phyloP scores from a whole-genome alignment of 1,140 invertebrate genomes.

The Nixonia krombeini region DNA sequence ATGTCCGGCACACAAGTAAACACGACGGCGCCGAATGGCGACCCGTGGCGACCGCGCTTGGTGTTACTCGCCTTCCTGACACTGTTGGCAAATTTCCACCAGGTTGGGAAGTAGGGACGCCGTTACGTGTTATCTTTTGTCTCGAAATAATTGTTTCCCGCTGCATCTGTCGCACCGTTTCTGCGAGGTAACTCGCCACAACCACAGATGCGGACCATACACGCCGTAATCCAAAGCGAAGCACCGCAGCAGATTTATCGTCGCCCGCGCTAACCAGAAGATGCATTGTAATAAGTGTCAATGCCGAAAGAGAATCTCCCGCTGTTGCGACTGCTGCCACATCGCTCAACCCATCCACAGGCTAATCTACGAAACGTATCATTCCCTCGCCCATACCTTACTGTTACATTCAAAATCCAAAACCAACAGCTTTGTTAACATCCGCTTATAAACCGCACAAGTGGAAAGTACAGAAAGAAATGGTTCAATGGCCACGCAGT shows the following conservation, averaged over 20 bases:
- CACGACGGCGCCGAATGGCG: background rate
- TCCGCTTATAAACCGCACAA: too few species aligned
- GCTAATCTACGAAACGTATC: too few species aligned
- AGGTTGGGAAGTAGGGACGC: slow-evolving; percentile 7
- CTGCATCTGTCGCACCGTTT: slow-evolving; percentile 18
- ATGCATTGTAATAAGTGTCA: slow-evolving; percentile 18
- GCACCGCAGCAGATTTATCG: slow-evolving; percentile 5
- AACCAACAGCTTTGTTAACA: too few species aligned
- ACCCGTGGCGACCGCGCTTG: slow-evolving; percentile 2
- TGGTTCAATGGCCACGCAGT: too few species aligned
- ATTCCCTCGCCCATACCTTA: too few species aligned
- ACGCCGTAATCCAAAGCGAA: slow-evolving; percentile 5
- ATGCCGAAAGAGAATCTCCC: background rate
- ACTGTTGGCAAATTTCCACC: slow-evolving; percentile 63
- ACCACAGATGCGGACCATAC: slow-evolving; percentile 14
- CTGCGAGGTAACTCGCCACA: slow-evolving; percentile 4
- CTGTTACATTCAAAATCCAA: too few species aligned
- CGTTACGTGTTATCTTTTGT: slow-evolving; percentile 55
- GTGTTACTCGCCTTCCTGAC: slow-evolving; percentile 36
- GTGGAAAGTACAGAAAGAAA: too few species aligned
- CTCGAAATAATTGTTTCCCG: slow-evolving; percentile 60
- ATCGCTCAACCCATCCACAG: too few species aligned
- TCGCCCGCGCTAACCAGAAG: background rate
- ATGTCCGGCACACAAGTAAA: slow-evolving; percentile 5
- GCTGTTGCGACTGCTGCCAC: background rate